A percentile compares a stretch with the other conserved stretches of the same genome.
Conservation (phyloP, 1,140 invertebrate genomes). For the Drosophila gunungcola region DNA sequence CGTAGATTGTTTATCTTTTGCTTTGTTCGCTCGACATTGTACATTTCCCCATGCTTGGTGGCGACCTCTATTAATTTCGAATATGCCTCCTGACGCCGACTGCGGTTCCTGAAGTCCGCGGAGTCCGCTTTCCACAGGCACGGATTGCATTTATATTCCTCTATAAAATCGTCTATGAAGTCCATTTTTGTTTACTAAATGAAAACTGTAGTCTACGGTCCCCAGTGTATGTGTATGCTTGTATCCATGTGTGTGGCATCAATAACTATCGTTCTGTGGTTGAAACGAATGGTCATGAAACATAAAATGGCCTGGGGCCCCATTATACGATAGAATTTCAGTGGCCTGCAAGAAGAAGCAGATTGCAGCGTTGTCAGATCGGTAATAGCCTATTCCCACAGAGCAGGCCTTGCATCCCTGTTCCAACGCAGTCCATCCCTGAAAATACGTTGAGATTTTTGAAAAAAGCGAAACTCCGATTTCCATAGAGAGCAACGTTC, state of each 20-base stretch:
- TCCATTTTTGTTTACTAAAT: slow-evolving; percentile 76
- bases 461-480: too few species aligned
- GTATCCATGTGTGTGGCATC: slow-evolving; percentile 86
- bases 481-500: too few species aligned
- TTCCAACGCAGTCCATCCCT: too few species aligned
- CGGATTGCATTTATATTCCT: slow-evolving; percentile 82
- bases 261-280: slow-evolving; percentile 89
- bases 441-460: too few species aligned
- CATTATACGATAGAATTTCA: not conserved
- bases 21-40: slow-evolving; percentile 82
- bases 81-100: slow-evolving; percentile 76
- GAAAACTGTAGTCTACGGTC: slow-evolving; percentile 34
- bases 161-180: slow-evolving; percentile 84
- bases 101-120: slow-evolving; percentile 74
- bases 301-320: slow-evolving; percentile 4
- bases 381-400: too few species aligned
- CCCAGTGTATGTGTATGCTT: slow-evolving; percentile 38
- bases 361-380: too few species aligned
- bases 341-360: not conserved
- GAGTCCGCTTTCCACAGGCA: slow-evolving; percentile 84
- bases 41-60: slow-evolving; percentile 78
- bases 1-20: slow-evolving; percentile 84
- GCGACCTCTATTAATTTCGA: slow-evolving; percentile 80
- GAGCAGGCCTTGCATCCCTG: too few species aligned
- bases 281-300: slow-evolving; percentile 85